Base-by-base conservation (phyloP, 2,888 invertebrate genomes). In the Meandrusa payeni region DNA sequence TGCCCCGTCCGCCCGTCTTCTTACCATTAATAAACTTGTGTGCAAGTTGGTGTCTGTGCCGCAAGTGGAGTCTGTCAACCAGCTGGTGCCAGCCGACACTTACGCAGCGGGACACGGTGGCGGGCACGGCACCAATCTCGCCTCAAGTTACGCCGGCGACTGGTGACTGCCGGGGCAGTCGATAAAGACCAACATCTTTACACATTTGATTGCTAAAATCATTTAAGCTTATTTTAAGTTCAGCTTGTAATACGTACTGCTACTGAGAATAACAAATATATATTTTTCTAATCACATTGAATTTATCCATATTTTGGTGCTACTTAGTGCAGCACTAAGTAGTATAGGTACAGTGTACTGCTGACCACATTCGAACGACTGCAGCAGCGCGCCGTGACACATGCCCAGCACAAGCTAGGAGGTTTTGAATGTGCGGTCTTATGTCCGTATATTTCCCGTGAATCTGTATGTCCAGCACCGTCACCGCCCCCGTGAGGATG, bases 1-100 rank as follows among this genome's bases (percentile, higher is more conserved):
- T 6, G 38, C 38, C 13, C 52, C 55, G 10, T 47, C 61, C 19
- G 52, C 62, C 2, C 53, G 49, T 3, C 51, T 71, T 5, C 48
- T 74, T 23, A 42, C 64, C 41, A 66, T 70, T 27, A 67, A 71
- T 46, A 73, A 67, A 46, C 64, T 75, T 22, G 69, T 71, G 6
- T 69, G 61, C 47, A 76, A 70, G 47, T 56, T 71, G 19, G 65
- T 79, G 48, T 61, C 66, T 36, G 69, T 69, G 46, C 73, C 69
- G 7, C 66, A 69, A 55, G 72, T 71, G 48, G 65, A 76, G 53
- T 63, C 76, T 40, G 73, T 76, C 41, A 78, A 77, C 56, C 58
- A 63, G 50, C 64, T 74, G 31, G 69, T 78, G 38, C 59, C 76
- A 27, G 57, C 64, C 12, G 57, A 42, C 4, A 48, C 40, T 15